These are phyloP conservation scores for Acromyrmex heyeri DNA, from an alignment of 1,140 invertebrate genomes.

Conservation along the genomic window DNA sequence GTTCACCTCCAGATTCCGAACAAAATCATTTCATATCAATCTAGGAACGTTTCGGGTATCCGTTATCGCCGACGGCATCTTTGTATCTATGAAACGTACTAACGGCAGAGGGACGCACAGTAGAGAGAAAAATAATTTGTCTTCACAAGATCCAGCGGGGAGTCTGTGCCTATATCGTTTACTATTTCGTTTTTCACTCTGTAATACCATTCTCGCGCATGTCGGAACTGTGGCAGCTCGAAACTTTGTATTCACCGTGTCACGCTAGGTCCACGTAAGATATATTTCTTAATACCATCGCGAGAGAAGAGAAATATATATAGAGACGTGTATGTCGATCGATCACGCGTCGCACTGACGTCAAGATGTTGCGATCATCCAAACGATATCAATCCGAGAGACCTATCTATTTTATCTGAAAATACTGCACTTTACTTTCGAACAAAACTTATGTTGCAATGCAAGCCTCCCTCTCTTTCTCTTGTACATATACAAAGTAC, in stretches of 20 bases:
- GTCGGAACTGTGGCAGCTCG: conserved; percentile 52
- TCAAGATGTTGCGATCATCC: conserved; percentile 28
- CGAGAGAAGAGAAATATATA: background rate
- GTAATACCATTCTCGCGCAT: conserved; percentile 58
- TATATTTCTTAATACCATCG: conserved; percentile 49
- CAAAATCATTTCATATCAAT: conserved; percentile 16
- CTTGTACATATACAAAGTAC: no score
- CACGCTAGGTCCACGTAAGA: conserved; percentile 22
- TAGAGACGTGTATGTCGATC: conserved; percentile 23
- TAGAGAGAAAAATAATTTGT: conserved; percentile 71
- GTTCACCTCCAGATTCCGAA: conserved; percentile 8
- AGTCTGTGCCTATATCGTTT: conserved; percentile 30
- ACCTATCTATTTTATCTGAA: conserved; percentile 5
- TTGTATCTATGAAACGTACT: background rate
- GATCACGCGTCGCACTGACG: conserved; percentile 24
- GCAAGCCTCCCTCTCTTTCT: background rate
- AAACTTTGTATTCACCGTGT: conserved; percentile 29
- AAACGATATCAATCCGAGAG: background rate
- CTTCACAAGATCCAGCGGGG: conserved; percentile 53
- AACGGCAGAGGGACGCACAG: background rate
- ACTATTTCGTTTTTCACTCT: conserved; percentile 6
- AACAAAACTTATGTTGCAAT: background rate
- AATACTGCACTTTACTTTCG: conserved; percentile 9
- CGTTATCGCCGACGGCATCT: conserved; percentile 58
- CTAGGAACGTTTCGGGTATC: background rate